Percentiles rank a stretch among this genome's conserved stretches.
These are phyloP conservation scores for Cephus nigrinus DNA, from an alignment of 2,888 invertebrate species.

Conservation along the genomic window DNA sequence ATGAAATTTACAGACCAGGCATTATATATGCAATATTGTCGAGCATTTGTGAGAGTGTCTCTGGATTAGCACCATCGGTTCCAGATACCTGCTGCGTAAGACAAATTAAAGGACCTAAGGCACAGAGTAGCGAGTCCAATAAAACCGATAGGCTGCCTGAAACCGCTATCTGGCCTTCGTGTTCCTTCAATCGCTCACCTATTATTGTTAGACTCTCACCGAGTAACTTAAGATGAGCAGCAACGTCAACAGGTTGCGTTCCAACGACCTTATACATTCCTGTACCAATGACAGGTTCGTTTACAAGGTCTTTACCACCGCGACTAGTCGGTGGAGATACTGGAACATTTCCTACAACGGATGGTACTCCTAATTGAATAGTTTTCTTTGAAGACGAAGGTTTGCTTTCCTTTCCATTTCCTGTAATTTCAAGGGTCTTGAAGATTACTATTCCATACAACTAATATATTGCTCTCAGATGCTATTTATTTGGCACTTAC, in stretches of 20 bases:
- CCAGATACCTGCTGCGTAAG: conserved; percentile 87
- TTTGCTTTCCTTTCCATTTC: conserved; percentile 53
- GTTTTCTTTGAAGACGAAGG: conserved; percentile 54
- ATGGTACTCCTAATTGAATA: conserved; percentile 62
- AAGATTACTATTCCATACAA: neutral
- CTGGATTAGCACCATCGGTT: conserved; percentile 65
- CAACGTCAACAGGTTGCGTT: conserved; percentile 88
- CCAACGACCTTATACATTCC: conserved; percentile 75
- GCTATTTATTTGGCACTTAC: conserved; percentile 36
- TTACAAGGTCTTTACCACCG: conserved; percentile 58
- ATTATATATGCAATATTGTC: conserved; percentile 96
- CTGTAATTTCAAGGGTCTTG: conserved; percentile 30
- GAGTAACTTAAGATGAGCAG: conserved; percentile 89
- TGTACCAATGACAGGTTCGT: conserved; percentile 61
- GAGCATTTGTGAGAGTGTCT: conserved; percentile 75
- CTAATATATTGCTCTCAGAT: neutral
- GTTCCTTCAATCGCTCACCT: conserved; percentile 91
- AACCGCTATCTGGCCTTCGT: conserved; percentile 95
- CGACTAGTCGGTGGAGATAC: conserved; percentile 55
- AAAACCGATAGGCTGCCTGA: conserved; percentile 94
- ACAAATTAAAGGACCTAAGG: conserved; percentile 88
- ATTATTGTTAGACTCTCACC: conserved; percentile 95
- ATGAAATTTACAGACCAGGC: conserved; percentile 56
- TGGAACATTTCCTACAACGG: conserved; percentile 53
- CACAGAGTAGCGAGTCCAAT: conserved; percentile 91